Evolutionary conservation across 2,888 invertebrate genomes (phyloP).

Genomic region (Cephus runcator): DNA sequence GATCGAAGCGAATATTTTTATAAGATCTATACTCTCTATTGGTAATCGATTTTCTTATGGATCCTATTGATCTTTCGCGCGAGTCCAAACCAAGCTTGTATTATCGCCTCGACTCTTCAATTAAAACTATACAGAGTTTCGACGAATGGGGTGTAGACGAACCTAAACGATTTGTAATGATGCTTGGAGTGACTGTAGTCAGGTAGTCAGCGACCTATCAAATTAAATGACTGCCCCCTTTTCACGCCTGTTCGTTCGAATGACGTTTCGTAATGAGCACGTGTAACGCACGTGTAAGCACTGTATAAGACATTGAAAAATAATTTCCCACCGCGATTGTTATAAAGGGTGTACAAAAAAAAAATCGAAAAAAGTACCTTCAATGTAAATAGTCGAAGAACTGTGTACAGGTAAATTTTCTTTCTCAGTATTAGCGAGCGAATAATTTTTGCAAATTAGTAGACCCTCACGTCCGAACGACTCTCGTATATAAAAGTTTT

Average conservation of each 20-base stretch:
- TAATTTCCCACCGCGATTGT: too few species aligned
- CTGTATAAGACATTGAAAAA: too few species aligned
- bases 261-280: not conserved
- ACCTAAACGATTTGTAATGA: slow-evolving; percentile 34
- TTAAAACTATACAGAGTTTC: not conserved
- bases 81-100: not conserved
- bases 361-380: not conserved
- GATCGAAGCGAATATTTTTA: not conserved
- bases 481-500: slow-evolving; percentile 16
- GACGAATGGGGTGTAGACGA: slow-evolving; percentile 1
- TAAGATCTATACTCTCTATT: not conserved
- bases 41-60: not conserved
- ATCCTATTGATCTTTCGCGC: not conserved
- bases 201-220: not conserved
- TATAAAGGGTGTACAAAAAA: not conserved
- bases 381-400: not conserved
- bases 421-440: not conserved
- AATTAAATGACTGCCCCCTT: not conserved
- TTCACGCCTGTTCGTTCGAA: not conserved
- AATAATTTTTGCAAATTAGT: slow-evolving; percentile 4
- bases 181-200: slow-evolving; percentile 23
- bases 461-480: slow-evolving; percentile 4
- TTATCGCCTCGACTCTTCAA: not conserved
- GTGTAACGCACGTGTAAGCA: not conserved
- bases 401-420: not conserved